A percentile compares a stretch with the other conserved stretches of the same genome.
These are phyloP conservation scores for Lasioglossum pauxillum DNA, from an alignment of 2,888 invertebrate species.

Conservation along the genomic window DNA sequence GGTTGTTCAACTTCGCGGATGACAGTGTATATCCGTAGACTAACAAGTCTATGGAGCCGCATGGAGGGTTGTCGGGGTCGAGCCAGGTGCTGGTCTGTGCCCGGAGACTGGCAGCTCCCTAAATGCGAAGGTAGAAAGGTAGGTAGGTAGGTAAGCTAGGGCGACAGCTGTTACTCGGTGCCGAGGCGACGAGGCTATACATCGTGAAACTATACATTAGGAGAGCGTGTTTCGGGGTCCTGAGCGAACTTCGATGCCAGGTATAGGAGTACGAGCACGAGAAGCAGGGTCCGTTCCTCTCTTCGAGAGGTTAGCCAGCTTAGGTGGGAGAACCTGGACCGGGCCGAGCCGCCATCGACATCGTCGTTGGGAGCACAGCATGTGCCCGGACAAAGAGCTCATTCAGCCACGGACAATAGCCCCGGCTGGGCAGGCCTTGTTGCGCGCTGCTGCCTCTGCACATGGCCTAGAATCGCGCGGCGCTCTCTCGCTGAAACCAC, in stretches of 20 bases:
- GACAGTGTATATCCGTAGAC: background rate
- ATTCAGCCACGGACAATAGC: constrained; percentile 73
- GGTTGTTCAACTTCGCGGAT: background rate
- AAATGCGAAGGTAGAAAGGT: constrained; percentile 33
- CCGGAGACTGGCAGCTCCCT: background rate
- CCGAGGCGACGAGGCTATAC: constrained; percentile 48
- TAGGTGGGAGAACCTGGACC: constrained; percentile 44
- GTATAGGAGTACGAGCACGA: constrained; percentile 10
- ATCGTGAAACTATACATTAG: constrained; percentile 38
- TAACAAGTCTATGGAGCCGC: background rate
- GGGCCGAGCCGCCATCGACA: constrained; percentile 37
- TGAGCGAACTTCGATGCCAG: constrained; percentile 24
- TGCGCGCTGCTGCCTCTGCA: constrained; percentile 32
- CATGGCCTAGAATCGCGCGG: constrained; percentile 28
- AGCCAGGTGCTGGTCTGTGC: constrained; percentile 51
- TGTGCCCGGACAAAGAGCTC: constrained; percentile 70
- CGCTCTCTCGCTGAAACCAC: constrained; percentile 23
- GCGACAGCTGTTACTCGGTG: constrained; percentile 70
- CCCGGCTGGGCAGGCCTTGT: constrained; percentile 49
- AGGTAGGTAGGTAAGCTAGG: constrained; percentile 38
- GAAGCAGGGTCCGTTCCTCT: constrained; percentile 32
- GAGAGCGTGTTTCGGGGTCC: constrained; percentile 40
- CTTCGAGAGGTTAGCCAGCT: constrained; percentile 28
- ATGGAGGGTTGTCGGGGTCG: constrained; percentile 3
- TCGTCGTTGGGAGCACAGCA: constrained; percentile 60